Evolutionary conservation across 2,797 vertebrate species (phyloP).

Genomic region (Poecilia picta): DNA sequence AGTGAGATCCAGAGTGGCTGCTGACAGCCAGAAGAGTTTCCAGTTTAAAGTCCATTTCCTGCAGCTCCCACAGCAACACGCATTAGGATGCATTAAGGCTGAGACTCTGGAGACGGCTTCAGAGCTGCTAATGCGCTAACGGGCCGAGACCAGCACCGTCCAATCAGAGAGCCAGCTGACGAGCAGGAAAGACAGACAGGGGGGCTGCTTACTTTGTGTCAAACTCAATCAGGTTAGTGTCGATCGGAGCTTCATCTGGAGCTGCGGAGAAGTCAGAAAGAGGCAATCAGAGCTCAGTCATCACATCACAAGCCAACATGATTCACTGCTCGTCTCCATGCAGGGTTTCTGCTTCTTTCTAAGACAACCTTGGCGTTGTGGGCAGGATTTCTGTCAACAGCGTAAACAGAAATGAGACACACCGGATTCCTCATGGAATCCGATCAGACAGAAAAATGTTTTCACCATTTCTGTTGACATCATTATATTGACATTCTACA

Average conservation of each 20-base stretch:
- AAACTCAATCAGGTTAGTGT: constrained; percentile 95
- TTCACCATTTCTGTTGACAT: not conserved
- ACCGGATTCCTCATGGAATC: too few species aligned
- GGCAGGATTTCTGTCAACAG: not conserved
- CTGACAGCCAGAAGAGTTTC: constrained; percentile 27
- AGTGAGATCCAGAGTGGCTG: constrained; percentile 12
- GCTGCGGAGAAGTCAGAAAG: constrained; percentile 67
- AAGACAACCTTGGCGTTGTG: not conserved
- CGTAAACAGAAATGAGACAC: not conserved
- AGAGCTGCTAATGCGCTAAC: constrained; percentile 35
- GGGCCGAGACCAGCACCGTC: constrained; percentile 21
- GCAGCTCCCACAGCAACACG: constrained; percentile 23
- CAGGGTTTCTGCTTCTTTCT: not conserved
- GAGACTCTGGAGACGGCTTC: constrained; percentile 47
- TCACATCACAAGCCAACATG: not conserved
- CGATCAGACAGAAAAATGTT: not conserved
- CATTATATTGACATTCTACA: not conserved
- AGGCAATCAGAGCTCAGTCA: not conserved
- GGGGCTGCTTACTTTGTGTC: constrained; percentile 90
- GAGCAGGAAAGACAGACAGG: not conserved
- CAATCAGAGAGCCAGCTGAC: constrained; percentile 10
- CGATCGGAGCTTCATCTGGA: constrained; percentile 89
- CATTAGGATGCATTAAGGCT: constrained; percentile 58
- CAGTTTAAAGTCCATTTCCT: constrained; percentile 52
- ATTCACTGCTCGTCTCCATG: not conserved